Conservation (phyloP, 2,888 invertebrate genomes). For the Pristionchus fissidentatus region DNA sequence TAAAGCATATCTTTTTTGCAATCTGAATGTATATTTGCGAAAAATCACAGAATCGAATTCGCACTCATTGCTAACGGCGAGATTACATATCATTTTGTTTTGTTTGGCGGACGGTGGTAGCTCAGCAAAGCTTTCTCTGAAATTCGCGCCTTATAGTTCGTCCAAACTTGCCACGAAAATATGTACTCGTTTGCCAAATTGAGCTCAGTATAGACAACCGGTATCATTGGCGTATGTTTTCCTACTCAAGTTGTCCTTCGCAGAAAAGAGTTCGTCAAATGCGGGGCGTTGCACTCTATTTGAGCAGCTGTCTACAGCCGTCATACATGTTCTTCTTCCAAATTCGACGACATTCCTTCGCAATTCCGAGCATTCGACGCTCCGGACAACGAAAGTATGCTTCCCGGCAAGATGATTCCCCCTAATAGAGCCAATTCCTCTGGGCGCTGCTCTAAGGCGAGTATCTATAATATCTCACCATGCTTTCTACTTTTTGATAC, state of each 20-base stretch:
- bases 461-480: too few relatives aligned
- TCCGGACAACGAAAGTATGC: background rate
- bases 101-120: too few relatives aligned
- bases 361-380: conserved; percentile 24
- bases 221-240: too few relatives aligned
- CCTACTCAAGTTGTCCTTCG: background rate
- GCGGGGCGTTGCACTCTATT: background rate
- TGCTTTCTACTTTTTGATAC: too few relatives aligned
- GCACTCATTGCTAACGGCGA: too few relatives aligned
- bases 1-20: too few relatives aligned
- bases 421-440: background rate
- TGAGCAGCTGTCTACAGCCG: background rate
- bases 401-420: background rate
- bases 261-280: background rate
- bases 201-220: background rate
- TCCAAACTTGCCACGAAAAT: background rate
- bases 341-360: too few relatives aligned
- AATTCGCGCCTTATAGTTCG: too few relatives aligned
- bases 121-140: too few relatives aligned
- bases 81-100: too few relatives aligned
- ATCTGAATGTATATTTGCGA: too few relatives aligned
- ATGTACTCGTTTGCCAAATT: background rate
- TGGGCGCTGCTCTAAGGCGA: background rate
- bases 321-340: background rate
- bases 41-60: too few relatives aligned